Conservation (phyloP, 2,797 vertebrate genomes). For the Taeniopygia guttata region DNA sequence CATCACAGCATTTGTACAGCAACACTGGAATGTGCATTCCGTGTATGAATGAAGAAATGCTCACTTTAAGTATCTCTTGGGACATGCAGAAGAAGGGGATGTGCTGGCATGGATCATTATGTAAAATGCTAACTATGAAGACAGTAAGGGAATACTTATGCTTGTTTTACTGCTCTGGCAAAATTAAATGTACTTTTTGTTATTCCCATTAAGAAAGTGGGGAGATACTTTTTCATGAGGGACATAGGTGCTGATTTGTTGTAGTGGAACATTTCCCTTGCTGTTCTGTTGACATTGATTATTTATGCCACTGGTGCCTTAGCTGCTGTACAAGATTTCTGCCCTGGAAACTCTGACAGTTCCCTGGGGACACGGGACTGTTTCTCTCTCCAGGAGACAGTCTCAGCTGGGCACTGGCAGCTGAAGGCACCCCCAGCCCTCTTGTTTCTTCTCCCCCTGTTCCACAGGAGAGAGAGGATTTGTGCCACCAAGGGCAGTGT, state of each 20-base stretch:
- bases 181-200: neutral
- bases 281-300: neutral
- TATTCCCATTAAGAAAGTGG: neutral
- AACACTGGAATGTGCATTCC: conserved; percentile 7
- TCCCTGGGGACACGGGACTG: neutral
- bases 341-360: neutral
- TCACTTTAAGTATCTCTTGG: conserved; percentile 42
- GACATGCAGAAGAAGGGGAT: neutral
- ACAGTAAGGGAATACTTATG: neutral
- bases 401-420: neutral
- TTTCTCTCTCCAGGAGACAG: neutral
- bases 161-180: neutral
- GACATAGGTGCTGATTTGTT: neutral
- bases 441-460: neutral
- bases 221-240: neutral
- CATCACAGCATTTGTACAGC: neutral
- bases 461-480: neutral
- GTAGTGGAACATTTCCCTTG: neutral
- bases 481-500: fast-evolving
- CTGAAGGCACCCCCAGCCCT: neutral
- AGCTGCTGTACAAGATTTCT: neutral
- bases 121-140: conserved; percentile 34
- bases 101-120: conserved; percentile 38
- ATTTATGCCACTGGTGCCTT: neutral
- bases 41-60: conserved; percentile 50